Evolutionary conservation across 2,113 vertebrate species (phyloP), one percentile per base, ranked within the genome.

Genomic region (Pampusana beccarii): DNA sequence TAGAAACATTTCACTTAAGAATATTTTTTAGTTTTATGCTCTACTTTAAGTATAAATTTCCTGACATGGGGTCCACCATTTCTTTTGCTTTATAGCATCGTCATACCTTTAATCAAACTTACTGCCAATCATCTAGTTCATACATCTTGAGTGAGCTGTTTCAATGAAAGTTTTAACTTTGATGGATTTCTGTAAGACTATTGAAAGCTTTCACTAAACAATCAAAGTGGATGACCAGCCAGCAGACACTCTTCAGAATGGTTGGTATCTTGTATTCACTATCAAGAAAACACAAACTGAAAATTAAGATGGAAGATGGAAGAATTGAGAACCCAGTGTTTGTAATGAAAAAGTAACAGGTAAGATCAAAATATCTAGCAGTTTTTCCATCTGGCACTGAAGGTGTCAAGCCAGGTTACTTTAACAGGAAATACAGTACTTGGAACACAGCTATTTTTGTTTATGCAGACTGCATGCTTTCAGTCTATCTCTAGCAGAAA

Each of bases 1-100:
- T 66, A 88, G 89, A 74, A 93, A 92, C 13, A 67, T 81, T 91
- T 91, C 24, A 53, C 38, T 86, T 51, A 34, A 83, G 61, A 82
- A 21, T 62, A 71, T 89, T 87, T 57, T 89, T 34, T 53, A 67
- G 33, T 60, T 73, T 95, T 74, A 77, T 77, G 13, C 36, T 64
- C 15, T 40, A 73, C 51, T 48, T 92, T 62, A 70, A 62, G 51
- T 73, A 64, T 28, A 74, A 89, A 71, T 90, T 93, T 91, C 16
- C 50, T 87, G 26, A 60, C 18, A 53, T 48, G 3, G 2, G 92
- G 46, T 48, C 20, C n/a, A 88, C 33, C 0, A 2, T 69, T 71
- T 87, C 15, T 60, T 84, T 71, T 57, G 8, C 31, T 69, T 92
- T 75, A 64, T 58, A 79, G 1, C 20, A 61, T 56, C 18, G 40